A percentile compares a stretch with the other conserved stretches of the same genome.
phyloP scores from a whole-genome alignment of 2,888 invertebrate species.

The Nomada fucata region DNA sequence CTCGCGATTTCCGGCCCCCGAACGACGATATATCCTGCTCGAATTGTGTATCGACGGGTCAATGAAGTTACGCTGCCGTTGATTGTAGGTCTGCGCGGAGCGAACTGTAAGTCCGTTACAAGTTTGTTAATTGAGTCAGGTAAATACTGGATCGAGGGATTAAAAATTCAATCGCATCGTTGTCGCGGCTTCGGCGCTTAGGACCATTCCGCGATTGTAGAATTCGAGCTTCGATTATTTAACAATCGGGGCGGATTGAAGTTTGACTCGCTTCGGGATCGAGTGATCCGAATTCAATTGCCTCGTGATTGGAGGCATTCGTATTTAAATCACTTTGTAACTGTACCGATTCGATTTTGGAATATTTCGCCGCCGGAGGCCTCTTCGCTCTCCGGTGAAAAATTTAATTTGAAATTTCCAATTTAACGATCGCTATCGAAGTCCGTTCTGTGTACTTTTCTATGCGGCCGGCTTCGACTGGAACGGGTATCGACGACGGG shows the following conservation, averaged over 20 bases:
- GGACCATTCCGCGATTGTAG: not conserved
- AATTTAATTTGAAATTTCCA: too few species aligned
- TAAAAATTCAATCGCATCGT: too few species aligned
- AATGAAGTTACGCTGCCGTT: not conserved
- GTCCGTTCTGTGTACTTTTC: not conserved
- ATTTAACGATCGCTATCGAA: not conserved
- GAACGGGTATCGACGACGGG: slow-evolving; percentile 1
- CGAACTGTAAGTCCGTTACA: too few species aligned
- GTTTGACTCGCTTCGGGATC: not conserved
- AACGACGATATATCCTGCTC: not conserved
- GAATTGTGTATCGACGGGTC: not conserved
- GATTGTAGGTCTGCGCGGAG: not conserved
- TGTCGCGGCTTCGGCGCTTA: too few species aligned
- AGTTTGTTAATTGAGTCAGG: too few species aligned
- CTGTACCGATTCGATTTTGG: too few species aligned
- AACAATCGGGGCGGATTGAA: not conserved
- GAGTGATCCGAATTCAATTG: not conserved
- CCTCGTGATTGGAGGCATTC: too few species aligned
- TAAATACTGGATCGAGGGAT: too few species aligned
- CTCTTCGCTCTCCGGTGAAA: too few species aligned
- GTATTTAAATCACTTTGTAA: too few species aligned
- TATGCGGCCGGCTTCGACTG: not conserved
- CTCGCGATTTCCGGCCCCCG: slow-evolving; percentile 16
- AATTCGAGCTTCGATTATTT: not conserved
- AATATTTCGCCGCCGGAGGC: too few species aligned